These are phyloP conservation scores for Rhagonycha lutea DNA, from an alignment of 2,888 invertebrate genomes.

Conservation along the genomic window DNA sequence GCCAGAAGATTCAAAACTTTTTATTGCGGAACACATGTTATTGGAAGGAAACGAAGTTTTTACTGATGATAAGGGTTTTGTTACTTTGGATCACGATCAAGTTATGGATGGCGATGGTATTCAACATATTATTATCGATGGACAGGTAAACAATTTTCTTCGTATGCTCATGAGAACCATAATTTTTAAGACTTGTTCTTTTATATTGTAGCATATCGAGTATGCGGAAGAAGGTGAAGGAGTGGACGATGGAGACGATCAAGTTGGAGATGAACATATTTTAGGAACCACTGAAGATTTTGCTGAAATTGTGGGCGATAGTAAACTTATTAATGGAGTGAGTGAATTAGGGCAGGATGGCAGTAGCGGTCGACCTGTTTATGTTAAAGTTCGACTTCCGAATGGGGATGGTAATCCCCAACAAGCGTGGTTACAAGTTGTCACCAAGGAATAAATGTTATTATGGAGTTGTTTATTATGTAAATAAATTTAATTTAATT, in stretches of 20 bases:
- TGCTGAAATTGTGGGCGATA: constrained; percentile 44
- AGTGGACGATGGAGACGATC: constrained; percentile 41
- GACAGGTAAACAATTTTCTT: constrained; percentile 38
- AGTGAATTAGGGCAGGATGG: constrained; percentile 53
- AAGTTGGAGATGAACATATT: constrained; percentile 42
- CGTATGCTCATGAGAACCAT: background rate
- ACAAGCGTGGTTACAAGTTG: constrained; percentile 55
- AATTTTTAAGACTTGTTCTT: background rate
- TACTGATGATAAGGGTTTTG: constrained; percentile 33
- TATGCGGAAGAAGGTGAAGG: constrained; percentile 42
- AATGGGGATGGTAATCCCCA: constrained; percentile 51
- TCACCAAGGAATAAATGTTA: constrained; percentile 43
- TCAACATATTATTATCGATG: constrained; percentile 54
- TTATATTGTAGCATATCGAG: constrained; percentile 45
- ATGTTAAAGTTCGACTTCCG: constrained; percentile 53
- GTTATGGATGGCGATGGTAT: constrained; percentile 40
- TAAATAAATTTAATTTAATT: background rate
- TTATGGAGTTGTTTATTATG: background rate
- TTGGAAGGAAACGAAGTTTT: constrained; percentile 53
- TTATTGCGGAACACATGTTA: constrained; percentile 60
- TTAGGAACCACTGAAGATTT: constrained; percentile 39
- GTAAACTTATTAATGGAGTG: constrained; percentile 32
- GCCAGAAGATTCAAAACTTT: constrained; percentile 55
- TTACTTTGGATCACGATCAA: constrained; percentile 36
- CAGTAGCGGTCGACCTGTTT: constrained; percentile 51